Evolutionary conservation across 2,113 vertebrate species (phyloP).

Genomic region (Chloropsis hardwickii): DNA sequence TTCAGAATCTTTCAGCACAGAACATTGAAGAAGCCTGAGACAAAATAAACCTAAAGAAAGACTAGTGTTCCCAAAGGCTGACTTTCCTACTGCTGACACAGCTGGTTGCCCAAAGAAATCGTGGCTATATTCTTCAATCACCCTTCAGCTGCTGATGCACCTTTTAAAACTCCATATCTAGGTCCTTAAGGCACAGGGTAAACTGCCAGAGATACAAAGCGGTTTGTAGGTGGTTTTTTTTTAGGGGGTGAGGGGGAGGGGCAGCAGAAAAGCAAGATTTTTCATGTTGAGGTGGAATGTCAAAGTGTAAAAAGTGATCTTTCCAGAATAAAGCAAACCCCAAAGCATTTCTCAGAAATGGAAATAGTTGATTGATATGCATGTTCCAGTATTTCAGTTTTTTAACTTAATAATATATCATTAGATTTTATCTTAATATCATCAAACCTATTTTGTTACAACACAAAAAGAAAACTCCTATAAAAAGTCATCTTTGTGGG

Average conservation of each 20-base stretch:
- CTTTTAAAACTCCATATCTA: neutral
- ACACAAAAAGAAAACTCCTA: neutral
- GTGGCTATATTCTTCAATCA: neutral
- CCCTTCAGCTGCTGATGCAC: neutral
- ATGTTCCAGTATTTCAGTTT: neutral
- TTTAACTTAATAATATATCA: neutral
- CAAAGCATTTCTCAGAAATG: neutral
- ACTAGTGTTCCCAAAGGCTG: neutral
- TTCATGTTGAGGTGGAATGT: neutral
- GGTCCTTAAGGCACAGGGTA: neutral
- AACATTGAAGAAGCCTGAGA: neutral
- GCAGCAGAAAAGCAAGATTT: neutral
- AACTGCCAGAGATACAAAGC: neutral
- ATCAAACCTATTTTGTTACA: neutral
- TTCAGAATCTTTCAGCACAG: neutral
- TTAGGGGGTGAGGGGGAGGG: rapidly evolving
- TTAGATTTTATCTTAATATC: neutral
- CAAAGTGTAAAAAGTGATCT: neutral
- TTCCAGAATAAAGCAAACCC: neutral
- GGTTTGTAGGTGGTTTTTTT: neutral
- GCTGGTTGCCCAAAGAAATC: neutral
- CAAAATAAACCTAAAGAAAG: neutral
- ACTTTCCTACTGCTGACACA: neutral
- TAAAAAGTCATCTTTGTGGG: neutral
- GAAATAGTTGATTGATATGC: neutral